Evolutionary conservation across 2,113 vertebrate species (phyloP).

Genomic region (Cyprinodon tularosa): DNA sequence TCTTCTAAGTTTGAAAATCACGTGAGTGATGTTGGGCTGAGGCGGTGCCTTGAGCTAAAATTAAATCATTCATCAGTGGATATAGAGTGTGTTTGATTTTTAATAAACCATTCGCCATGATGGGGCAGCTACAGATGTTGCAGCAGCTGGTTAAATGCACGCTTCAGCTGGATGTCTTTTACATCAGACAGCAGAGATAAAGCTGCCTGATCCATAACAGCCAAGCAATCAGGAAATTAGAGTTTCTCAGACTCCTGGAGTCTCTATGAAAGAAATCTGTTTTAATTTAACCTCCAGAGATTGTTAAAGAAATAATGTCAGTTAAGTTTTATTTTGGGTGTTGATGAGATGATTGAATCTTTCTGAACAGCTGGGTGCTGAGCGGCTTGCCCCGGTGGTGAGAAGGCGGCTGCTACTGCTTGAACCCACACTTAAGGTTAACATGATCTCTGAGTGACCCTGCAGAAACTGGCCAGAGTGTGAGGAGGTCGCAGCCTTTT

Average conservation of each 20-base stretch:
- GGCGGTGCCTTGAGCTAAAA: conserved; percentile 16
- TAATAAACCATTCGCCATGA: conserved; percentile 5
- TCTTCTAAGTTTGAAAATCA: conserved; percentile 27
- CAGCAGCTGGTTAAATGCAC: neutral
- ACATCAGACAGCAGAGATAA: conserved; percentile 42
- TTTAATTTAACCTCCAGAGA: conserved; percentile 27
- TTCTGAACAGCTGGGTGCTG: conserved; percentile 44
- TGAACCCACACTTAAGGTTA: conserved; percentile 62
- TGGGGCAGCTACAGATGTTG: conserved; percentile 13
- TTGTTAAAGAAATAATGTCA: conserved; percentile 14
- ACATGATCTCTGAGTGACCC: conserved; percentile 65
- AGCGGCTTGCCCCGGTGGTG: conserved; percentile 8
- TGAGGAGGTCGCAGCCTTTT: conserved; percentile 71
- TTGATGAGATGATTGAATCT: conserved; percentile 48
- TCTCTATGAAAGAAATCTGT: conserved; percentile 13
- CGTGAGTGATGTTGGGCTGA: conserved; percentile 32
- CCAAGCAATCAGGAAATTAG: conserved; percentile 33
- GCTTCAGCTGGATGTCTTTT: conserved; percentile 19
- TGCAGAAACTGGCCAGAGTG: conserved; percentile 42
- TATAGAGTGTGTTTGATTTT: conserved; percentile 15
- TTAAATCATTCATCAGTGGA: conserved; percentile 15
- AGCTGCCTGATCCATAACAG: conserved; percentile 4
- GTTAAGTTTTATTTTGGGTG: conserved; percentile 25
- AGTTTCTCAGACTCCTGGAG: conserved; percentile 11
- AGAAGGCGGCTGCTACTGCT: conserved; percentile 37